These are phyloP conservation scores for Bombus waltoni DNA, from an alignment of 1,140 invertebrate genomes.

Conservation along the genomic window DNA sequence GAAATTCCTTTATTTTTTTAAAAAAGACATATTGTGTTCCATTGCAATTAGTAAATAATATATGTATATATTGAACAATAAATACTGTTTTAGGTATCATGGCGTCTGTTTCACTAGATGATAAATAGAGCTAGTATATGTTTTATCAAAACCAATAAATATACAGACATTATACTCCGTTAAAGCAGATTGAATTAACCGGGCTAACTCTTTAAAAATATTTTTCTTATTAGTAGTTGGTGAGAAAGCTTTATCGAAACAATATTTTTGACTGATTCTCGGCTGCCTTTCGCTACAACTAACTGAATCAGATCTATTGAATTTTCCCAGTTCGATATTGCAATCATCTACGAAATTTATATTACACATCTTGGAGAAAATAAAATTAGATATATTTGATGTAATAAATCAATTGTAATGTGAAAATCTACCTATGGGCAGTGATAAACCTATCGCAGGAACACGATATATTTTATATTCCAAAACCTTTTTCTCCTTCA, in stretches of 20 bases:
- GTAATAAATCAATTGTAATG: slow-evolving; percentile 13
- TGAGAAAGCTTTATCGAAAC: slow-evolving; percentile 92
- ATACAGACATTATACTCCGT: slow-evolving; percentile 98
- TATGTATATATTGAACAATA: background rate
- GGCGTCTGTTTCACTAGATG: slow-evolving; percentile 82
- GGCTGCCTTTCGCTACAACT: slow-evolving; percentile 79
- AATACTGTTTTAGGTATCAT: slow-evolving; percentile 91
- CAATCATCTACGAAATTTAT: slow-evolving; percentile 86
- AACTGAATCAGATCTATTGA: slow-evolving; percentile 70
- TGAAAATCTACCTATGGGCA: background rate
- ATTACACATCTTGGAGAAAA: slow-evolving; percentile 76
- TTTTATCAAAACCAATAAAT: slow-evolving; percentile 97
- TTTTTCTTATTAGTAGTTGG: slow-evolving; percentile 87
- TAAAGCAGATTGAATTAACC: slow-evolving; percentile 91
- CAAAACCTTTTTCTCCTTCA: slow-evolving; percentile 52
- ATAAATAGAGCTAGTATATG: slow-evolving; percentile 86
- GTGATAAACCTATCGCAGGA: slow-evolving; percentile 15
- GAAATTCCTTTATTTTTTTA: slow-evolving; percentile 87
- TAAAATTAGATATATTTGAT: slow-evolving; percentile 17
- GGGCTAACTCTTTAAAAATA: slow-evolving; percentile 88
- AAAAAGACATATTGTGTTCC: background rate
- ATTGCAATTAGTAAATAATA: background rate
- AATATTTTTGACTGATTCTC: slow-evolving; percentile 86
- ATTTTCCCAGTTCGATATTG: slow-evolving; percentile 85
- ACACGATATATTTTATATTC: slow-evolving; percentile 53